A percentile compares a stretch with the other conserved stretches of the same genome.
Evolutionary conservation across 1,140 invertebrate species (phyloP).

Genomic region (Conus betulinus): DNA sequence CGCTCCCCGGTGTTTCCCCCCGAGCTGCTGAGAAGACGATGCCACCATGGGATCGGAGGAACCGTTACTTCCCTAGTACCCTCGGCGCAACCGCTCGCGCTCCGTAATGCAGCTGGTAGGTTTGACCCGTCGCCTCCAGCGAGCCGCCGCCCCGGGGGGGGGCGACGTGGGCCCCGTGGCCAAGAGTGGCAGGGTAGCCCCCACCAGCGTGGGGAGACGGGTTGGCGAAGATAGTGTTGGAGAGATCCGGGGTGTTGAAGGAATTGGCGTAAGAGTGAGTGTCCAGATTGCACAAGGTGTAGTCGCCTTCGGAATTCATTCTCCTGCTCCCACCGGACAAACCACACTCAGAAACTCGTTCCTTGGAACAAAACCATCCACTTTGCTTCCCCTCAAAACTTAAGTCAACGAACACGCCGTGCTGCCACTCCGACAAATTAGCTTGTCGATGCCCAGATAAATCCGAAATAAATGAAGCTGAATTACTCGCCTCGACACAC

Average conservation of each 20-base stretch:
- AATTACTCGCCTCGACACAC: constrained; percentile 62
- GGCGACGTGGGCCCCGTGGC: too few species aligned
- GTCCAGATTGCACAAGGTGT: constrained; percentile 69
- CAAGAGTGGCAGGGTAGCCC: too few species aligned
- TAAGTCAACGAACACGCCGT: neutral
- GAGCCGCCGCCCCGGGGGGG: constrained; percentile 53
- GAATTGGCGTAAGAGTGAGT: constrained; percentile 63
- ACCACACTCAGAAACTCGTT: too few species aligned
- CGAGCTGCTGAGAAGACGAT: too few species aligned
- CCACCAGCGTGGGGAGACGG: neutral
- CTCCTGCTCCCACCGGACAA: too few species aligned
- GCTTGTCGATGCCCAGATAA: constrained; percentile 68
- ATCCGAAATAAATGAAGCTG: constrained; percentile 73
- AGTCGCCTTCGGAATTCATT: constrained; percentile 68
- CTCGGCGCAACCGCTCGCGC: too few species aligned
- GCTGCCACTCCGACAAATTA: constrained; percentile 58
- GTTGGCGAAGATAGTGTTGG: constrained; percentile 39
- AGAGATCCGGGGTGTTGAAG: constrained; percentile 23
- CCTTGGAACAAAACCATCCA: neutral
- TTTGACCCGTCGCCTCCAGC: constrained; percentile 37
- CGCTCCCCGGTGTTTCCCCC: constrained; percentile 47
- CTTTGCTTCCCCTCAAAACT: neutral
- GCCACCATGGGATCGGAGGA: constrained; percentile 46
- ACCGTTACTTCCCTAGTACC: constrained; percentile 22
- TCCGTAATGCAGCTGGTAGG: too few species aligned